Percentiles rank a stretch among this genome's conserved stretches.
Evolutionary conservation across 2,888 invertebrate species (phyloP).

Genomic region (Argyra leucocephala): DNA sequence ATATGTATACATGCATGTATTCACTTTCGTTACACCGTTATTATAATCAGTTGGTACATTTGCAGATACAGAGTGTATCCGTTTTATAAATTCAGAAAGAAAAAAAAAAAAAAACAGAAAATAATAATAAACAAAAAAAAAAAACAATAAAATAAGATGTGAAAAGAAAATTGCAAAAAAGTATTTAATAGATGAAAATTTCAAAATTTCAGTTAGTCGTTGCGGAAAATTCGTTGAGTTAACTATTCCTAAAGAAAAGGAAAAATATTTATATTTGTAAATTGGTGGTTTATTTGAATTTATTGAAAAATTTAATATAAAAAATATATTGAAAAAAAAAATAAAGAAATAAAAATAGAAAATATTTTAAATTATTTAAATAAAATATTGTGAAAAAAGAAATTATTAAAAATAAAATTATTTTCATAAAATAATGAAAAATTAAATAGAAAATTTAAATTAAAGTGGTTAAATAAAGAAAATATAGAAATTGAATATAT

Average conservation of each 20-base stretch:
- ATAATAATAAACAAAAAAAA: neutral
- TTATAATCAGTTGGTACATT: neutral
- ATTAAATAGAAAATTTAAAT: too few species aligned
- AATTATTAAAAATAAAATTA: too few species aligned
- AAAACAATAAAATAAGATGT: neutral
- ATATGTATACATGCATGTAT: too few species aligned
- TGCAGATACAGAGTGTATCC: neutral
- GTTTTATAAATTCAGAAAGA: neutral
- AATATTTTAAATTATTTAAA: too few species aligned
- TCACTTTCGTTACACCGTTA: neutral
- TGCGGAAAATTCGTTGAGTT: constrained; percentile 1
- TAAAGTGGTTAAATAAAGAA: too few species aligned
- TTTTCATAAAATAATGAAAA: too few species aligned
- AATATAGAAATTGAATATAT: too few species aligned
- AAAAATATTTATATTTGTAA: neutral
- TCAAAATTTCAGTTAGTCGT: neutral
- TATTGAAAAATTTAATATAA: too few species aligned
- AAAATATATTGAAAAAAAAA: too few species aligned
- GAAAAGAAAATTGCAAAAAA: neutral
- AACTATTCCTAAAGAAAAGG: neutral
- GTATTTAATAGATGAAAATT: constrained; percentile 3
- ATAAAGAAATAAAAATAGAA: too few species aligned
- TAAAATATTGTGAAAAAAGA: too few species aligned
- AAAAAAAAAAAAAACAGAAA: neutral
- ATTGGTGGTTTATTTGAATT: neutral